Base-by-base conservation (phyloP, 92 coral and sea anemone genomes). In the Palythoa heliodiscus region DNA sequence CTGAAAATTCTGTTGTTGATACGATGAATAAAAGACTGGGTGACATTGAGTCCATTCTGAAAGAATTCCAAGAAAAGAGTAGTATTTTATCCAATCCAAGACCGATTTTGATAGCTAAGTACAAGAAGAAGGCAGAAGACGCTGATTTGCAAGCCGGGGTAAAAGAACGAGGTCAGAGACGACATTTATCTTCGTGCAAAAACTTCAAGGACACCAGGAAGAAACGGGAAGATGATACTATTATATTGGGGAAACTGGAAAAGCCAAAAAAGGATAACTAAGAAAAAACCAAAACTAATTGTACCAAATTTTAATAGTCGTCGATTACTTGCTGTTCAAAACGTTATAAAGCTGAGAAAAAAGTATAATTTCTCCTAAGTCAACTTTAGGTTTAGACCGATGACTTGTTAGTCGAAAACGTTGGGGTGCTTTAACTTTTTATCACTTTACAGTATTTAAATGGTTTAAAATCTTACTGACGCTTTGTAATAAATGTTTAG, bases 1-100 rank as follows among this genome's bases (percentile, higher is more conserved):
- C 73, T 24, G 82, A 58, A 43, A 76, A 83, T 23, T 71, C 86
- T n/a, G 78, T 54, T 57, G 67, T 83, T 53, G 91, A 83, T 38
- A 68, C 70, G 67, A 78, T 89, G 53, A 70, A 71, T n/a, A 78
- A 40, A 13, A 89, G 77, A 61, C 14, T 89, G 13, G 71, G 79
- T 11, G 86, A 84, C 24, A 60, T 89, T 52, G 76, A 70, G 73
- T 73, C 70, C 12, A 77, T 89, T 29, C 66, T 80, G 61, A 80
- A 48, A 70, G 29, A 29, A n/a, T 38, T 58, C 55, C 83, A 60
- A 47, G 83, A 60, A 78, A 58, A 25, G 52, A 39, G 57, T 13
- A 29, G 4, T 43, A 11, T 2, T 78, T 47, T 38, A 6, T 37
- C 71, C 1, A n/a, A n/a, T 20, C 14, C 71, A 3, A 61, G 23